Evolutionary conservation across 35 echinoderm and acorn worm species (phyloP).

Genomic region (Heliocidaris erythrogramma): DNA sequence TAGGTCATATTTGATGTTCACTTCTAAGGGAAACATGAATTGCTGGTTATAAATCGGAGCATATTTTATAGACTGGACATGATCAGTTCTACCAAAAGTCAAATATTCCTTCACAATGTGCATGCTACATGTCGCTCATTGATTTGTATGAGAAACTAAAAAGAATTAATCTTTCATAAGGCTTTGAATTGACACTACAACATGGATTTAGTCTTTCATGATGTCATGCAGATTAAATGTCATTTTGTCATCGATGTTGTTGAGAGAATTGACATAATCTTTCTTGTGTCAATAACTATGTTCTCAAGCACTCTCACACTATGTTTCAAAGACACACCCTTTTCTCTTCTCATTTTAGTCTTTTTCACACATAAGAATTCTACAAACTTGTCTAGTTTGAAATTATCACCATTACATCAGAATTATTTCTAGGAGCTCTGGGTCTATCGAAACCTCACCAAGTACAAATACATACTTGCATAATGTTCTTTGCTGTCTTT

Average conservation of each 20-base stretch:
- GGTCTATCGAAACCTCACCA: neutral
- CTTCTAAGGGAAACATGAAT: too few relatives aligned
- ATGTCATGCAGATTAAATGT: neutral
- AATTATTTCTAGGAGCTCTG: neutral
- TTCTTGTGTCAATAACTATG: constrained; percentile 5
- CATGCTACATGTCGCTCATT: neutral
- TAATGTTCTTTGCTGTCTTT: neutral
- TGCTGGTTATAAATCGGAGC: too few relatives aligned
- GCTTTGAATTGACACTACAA: neutral
- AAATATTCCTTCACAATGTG: neutral
- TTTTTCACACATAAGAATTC: neutral
- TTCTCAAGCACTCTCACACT: neutral
- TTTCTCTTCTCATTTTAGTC: neutral
- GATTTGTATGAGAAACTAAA: too few relatives aligned
- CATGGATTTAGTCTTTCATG: neutral
- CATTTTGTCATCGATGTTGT: neutral
- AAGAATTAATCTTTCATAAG: neutral
- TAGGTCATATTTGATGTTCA: too few relatives aligned
- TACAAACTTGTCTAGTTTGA: neutral
- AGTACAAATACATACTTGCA: neutral
- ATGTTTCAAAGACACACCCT: neutral
- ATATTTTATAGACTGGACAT: too few relatives aligned
- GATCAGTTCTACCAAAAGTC: too few relatives aligned
- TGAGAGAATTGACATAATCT: neutral
- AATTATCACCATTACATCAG: neutral